phyloP scores from a whole-genome alignment of 2,888 invertebrate genomes.

The Pedicia rivosa region DNA sequence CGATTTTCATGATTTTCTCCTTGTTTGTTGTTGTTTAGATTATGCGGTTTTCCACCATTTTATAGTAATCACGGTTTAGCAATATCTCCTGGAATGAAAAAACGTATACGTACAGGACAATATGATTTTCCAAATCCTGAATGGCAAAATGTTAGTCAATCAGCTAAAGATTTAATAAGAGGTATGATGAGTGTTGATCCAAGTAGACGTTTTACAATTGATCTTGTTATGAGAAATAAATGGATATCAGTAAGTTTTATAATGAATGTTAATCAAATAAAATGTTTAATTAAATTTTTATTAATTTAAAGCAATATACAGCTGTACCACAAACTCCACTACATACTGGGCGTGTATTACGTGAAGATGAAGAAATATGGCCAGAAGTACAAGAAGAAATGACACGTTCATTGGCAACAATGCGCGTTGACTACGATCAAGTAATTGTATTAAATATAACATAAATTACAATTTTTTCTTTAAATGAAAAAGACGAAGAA shows the following conservation, averaged over 20 bases:
- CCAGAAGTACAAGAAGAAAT: conserved; percentile 98
- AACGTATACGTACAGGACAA: conserved; percentile 70
- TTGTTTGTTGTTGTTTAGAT: conserved; percentile 27
- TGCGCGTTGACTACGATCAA: conserved; percentile 96
- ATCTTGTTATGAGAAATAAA: conserved; percentile 73
- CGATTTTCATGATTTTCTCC: not conserved
- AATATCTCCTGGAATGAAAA: conserved; percentile 99
- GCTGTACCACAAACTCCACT: conserved; percentile 91
- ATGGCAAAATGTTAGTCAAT: conserved; percentile 85
- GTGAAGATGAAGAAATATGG: conserved; percentile 88
- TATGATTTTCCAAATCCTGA: conserved; percentile 95
- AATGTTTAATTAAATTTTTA: not conserved
- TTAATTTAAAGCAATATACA: conserved; percentile 36
- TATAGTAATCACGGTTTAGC: conserved; percentile 95
- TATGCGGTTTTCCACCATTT: conserved; percentile 98
- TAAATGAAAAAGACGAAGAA: no score
- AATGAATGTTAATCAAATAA: no score
- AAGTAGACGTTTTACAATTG: conserved; percentile 72
- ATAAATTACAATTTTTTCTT: no score
- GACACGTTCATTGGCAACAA: conserved; percentile 92
- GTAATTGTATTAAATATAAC: conserved; percentile 22
- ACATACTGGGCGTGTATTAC: conserved; percentile 74
- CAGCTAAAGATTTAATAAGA: conserved; percentile 89
- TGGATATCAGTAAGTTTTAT: conserved; percentile 62
- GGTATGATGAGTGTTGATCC: conserved; percentile 93